Base-by-base conservation (phyloP, 92 coral and sea anemone genomes). In the Ricordea florida region DNA sequence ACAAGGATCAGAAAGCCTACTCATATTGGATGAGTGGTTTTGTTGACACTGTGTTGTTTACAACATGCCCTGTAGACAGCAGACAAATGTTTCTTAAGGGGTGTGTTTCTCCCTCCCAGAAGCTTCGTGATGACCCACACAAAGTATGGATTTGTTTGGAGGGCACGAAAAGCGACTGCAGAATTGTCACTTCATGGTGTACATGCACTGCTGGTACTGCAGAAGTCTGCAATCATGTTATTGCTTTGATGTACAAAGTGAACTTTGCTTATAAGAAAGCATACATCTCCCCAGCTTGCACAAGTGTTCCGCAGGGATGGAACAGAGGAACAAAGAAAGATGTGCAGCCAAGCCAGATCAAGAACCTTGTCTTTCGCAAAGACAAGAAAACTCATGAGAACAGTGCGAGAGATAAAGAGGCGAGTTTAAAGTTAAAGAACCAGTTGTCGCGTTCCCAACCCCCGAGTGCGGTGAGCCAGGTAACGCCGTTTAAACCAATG, bases 231-330 rank as follows among this genome's bases (percentile, higher is more conserved):
- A 88, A 83, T 60, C 89, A 81, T 74, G 83, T 72, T 8, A 72
- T 78, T 25, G 77, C 85, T 8, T 42, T 84, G 24, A 15, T 85
- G 23, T 78, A 85, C 36, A 78, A 80, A 57, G 74, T 81, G 0
- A 86, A 86, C 33, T 86, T 36, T 86, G 91, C 87, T 30, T 57
- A 31, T 46, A 74, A 87, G 62, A 87, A 87, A 48, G 57, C 62
- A 30, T 86, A 72, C 65, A 66, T 81, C 26, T 74, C 87, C 20
- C 83, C 93, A 29, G 93, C 85, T 0, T 78, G 93, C 34, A 87
- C 93, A 30, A 82, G 84, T 53, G 65, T 87, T 60, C 86, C 83
- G 33, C 92, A 87, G 51, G 89, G 85, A 10, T 87, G 89, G 93
- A 83, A 83, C 29, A 76, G 44, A 57, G 89, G 89, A 16, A 87